These are phyloP conservation scores for Ginglymostoma cirratum DNA, from an alignment of 2,113 vertebrate genomes.

Conservation along the genomic window DNA sequence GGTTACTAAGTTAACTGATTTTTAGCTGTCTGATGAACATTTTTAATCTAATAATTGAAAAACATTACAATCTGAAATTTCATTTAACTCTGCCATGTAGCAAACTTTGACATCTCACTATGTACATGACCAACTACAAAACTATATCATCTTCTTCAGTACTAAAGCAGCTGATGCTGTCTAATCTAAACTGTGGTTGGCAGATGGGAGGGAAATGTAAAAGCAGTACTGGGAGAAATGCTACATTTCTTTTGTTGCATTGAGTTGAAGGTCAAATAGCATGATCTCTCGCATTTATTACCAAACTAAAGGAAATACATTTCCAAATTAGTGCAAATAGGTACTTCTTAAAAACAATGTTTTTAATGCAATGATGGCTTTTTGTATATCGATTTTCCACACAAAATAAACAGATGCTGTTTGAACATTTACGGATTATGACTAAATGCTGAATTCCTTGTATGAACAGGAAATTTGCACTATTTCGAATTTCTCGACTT, in stretches of 20 bases:
- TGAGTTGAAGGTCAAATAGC: not conserved
- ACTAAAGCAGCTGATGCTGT: not conserved
- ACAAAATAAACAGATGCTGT: not conserved
- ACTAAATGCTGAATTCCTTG: not conserved
- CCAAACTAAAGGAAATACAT: not conserved
- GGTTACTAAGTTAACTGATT: not conserved
- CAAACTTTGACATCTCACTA: not conserved
- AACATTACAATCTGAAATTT: not conserved
- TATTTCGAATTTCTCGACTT: not conserved
- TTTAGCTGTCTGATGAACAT: not conserved
- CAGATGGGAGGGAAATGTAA: not conserved
- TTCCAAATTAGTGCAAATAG: not conserved
- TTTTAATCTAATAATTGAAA: not conserved
- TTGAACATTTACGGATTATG: slow-evolving; percentile 4
- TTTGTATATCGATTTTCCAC: not conserved
- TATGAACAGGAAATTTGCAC: not conserved
- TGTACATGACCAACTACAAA: not conserved
- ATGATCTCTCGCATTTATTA: not conserved
- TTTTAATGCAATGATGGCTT: not conserved
- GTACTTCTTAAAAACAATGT: not conserved
- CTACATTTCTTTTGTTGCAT: slow-evolving; percentile 4
- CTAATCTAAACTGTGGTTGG: not conserved
- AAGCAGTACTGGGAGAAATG: not conserved
- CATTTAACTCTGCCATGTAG: not conserved
- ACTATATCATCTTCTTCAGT: slow-evolving; percentile 12